Conservation (phyloP, 2,888 invertebrate genomes). For the Leptura quadrifasciata region DNA sequence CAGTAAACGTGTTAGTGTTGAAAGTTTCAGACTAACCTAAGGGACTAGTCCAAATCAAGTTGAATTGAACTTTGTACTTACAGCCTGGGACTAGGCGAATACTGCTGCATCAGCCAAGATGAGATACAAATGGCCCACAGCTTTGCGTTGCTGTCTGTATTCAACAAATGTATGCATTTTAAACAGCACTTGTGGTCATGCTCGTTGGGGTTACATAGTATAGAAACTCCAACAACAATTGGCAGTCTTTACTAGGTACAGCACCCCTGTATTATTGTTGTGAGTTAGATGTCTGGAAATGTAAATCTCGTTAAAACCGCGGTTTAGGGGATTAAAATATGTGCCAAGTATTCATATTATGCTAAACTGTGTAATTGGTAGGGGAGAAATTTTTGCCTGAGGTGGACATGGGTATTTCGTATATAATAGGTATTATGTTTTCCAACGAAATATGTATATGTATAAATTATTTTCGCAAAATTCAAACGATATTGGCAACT, state of each 20-base stretch:
- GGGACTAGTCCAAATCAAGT: neutral
- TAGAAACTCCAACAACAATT: constrained; percentile 27
- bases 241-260: constrained; percentile 12
- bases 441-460: too few species aligned
- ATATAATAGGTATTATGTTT: neutral
- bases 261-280: constrained; percentile 37
- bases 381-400: constrained; percentile 1
- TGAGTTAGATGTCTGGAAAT: constrained; percentile 43
- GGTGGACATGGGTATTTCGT: neutral
- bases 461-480: too few species aligned
- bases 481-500: too few species aligned
- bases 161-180: constrained; percentile 39
- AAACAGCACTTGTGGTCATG: constrained; percentile 40
- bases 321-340: constrained; percentile 44
- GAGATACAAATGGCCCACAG: constrained; percentile 24
- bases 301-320: constrained; percentile 47
- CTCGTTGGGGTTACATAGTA: constrained; percentile 18
- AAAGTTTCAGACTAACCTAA: neutral
- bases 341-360: constrained; percentile 41
- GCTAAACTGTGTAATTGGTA: constrained; percentile 30
- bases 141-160: constrained; percentile 28
- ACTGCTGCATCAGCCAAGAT: neutral
- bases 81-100: neutral
- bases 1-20: neutral
- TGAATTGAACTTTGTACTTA: neutral